Evolutionary conservation across 2,797 vertebrate species (phyloP).

Genomic region (Phylloscopus collybita): DNA sequence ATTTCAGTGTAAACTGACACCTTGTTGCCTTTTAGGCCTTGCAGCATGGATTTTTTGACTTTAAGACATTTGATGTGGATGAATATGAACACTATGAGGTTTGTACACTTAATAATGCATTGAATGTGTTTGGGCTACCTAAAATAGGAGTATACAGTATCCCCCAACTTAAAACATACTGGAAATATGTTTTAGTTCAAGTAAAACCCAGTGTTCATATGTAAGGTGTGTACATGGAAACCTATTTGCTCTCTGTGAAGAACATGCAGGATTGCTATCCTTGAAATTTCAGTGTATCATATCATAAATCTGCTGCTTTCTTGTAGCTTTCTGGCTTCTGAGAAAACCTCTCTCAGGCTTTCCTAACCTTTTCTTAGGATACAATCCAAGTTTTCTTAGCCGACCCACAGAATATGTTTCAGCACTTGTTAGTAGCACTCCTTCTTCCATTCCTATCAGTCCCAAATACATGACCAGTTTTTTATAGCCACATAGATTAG

Average conservation of each 20-base stretch:
- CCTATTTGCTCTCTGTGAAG: background rate
- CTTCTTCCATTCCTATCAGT: background rate
- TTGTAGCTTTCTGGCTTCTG: background rate
- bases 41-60: constrained; percentile 95
- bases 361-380: background rate
- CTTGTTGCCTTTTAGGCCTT: constrained; percentile 85
- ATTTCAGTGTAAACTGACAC: constrained; percentile 55
- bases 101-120: constrained; percentile 62
- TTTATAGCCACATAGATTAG: background rate
- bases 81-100: constrained; percentile 99
- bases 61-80: constrained; percentile 93
- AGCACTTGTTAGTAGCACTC: background rate
- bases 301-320: background rate
- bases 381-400: background rate
- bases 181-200: background rate
- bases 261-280: background rate
- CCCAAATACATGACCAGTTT: background rate
- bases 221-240: background rate
- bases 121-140: background rate
- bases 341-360: background rate
- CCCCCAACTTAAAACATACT: background rate
- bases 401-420: background rate
- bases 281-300: background rate
- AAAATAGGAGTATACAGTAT: background rate
- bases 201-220: constrained; percentile 15